phyloP scores from a whole-genome alignment of 1,140 invertebrate species.

The Catajapyx aquilonaris region DNA sequence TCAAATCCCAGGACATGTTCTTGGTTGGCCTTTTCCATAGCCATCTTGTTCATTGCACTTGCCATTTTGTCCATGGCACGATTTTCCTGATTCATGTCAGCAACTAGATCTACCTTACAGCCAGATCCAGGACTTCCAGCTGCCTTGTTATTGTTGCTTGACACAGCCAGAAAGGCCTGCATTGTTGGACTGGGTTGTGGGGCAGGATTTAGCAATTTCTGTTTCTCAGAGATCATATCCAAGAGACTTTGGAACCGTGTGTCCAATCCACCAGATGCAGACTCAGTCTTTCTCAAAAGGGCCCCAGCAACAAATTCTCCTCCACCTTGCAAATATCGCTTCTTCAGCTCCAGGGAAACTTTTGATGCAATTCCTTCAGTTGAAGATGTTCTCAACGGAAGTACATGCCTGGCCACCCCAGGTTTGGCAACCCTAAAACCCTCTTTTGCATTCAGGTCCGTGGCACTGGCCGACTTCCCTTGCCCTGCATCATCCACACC shows the following conservation, averaged over 20 bases:
- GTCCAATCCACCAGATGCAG: conserved; percentile 58
- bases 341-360: conserved; percentile 61
- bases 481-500: conserved; percentile 1
- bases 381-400: conserved; percentile 55
- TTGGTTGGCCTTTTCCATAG: conserved; percentile 1
- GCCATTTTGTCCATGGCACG: conserved; percentile 5
- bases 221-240: conserved; percentile 67
- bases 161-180: conserved; percentile 47
- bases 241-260: conserved; percentile 60
- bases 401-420: conserved; percentile 10
- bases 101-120: conserved; percentile 12
- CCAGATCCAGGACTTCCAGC: conserved; percentile 21
- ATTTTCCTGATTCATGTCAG: conserved; percentile 4
- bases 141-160: no score
- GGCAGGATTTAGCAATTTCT: conserved; percentile 65
- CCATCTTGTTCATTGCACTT: conserved; percentile 6
- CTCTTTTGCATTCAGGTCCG: conserved; percentile 8
- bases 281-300: conserved; percentile 64
- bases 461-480: conserved; percentile 10
- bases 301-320: conserved; percentile 25
- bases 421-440: conserved; percentile 7
- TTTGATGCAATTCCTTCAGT: conserved; percentile 69
- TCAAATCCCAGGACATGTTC: background rate
- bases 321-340: conserved; percentile 50
- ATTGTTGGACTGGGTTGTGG: conserved; percentile 48